Percentiles rank a stretch among this genome's conserved stretches.
Conservation (phyloP, 2,888 invertebrate species). For the Aphidoletes aphidimyza region DNA sequence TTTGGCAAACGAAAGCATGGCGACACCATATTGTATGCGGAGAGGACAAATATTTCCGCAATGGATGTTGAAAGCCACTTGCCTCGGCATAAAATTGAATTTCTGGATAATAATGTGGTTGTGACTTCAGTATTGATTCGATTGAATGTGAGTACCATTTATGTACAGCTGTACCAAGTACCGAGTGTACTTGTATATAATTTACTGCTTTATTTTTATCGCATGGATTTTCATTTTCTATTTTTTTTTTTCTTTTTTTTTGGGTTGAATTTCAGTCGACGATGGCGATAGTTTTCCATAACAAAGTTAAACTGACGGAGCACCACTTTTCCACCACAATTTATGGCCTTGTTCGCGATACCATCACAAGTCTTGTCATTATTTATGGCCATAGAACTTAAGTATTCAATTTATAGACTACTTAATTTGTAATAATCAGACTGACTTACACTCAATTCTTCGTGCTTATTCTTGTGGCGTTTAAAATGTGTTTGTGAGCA, state of each 20-base stretch:
- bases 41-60: neutral
- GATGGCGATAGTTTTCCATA: neutral
- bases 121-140: neutral
- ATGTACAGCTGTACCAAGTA: no score
- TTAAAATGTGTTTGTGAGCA: neutral
- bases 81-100: neutral
- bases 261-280: no score
- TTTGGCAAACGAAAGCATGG: neutral
- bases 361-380: neutral
- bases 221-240: neutral
- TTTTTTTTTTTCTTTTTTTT: no score
- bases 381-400: conserved; percentile 10
- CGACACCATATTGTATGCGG: neutral
- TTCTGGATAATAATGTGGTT: neutral
- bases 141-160: conserved; percentile 8
- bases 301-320: neutral
- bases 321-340: conserved; percentile 2
- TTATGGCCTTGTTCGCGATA: conserved; percentile 9
- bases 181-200: no score
- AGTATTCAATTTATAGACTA: neutral
- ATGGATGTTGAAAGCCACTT: neutral
- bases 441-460: neutral
- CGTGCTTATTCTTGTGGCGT: neutral
- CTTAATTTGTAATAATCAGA: neutral
- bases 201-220: no score